Evolutionary conservation across 2,888 invertebrate genomes (phyloP).

Genomic region (Acleris literana): DNA sequence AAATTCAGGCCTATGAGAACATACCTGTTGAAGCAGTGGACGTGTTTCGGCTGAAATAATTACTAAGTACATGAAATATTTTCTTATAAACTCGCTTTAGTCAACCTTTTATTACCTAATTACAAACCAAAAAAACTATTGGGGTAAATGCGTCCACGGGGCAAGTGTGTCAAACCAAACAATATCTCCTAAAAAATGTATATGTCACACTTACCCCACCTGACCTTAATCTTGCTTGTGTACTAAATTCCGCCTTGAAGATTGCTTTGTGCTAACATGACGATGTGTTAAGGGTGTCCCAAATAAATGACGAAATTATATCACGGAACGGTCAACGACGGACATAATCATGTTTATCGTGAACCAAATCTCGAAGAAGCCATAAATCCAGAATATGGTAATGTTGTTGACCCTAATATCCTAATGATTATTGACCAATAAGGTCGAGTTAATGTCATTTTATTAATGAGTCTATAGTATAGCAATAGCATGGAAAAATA

Average conservation of each 20-base stretch:
- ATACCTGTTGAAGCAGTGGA: no score
- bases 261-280: background rate
- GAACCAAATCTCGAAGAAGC: slow-evolving; percentile 2
- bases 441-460: background rate
- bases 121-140: no score
- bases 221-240: background rate
- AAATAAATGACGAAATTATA: background rate
- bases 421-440: background rate
- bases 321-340: background rate
- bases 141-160: no score
- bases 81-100: no score
- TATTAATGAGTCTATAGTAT: no score
- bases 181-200: background rate
- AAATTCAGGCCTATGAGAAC: no score
- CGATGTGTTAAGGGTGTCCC: background rate
- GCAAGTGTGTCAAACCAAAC: background rate
- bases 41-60: no score
- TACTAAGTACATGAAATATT: no score
- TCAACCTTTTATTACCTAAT: no score
- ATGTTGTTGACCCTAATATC: no score
- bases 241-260: background rate
- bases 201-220: background rate
- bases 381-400: background rate
- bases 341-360: background rate
- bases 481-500: no score